Base-by-base conservation (phyloP, 2,797 vertebrate species). In the Coilia nasus region DNA sequence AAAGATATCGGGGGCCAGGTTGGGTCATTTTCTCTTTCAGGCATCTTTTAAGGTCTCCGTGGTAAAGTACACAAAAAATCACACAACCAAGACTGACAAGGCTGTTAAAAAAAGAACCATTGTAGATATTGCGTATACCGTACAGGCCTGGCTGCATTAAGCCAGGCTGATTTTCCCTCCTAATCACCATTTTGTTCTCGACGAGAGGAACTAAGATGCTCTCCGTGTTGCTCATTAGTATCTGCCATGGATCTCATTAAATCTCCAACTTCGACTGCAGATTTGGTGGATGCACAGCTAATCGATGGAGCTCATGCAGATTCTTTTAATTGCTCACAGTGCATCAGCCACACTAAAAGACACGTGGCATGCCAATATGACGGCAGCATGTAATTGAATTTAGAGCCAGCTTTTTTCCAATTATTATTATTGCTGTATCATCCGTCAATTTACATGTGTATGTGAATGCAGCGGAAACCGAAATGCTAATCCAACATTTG, bases 1-100 rank as follows among this genome's bases (percentile, higher is more conserved):
- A 89, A 89, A 90, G 90, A 91, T 85, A 57, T 88, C 86, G 87
- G 84, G 90, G 89, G 89, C 85, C 86, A 64, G 71, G 64, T 83
- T 50, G 56, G 84, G 67, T 82, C 83, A 87, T 89, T 83, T 31
- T 86, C 89, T 92, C 88, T 90, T 93, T 91, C 91, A 85, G 75
- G 21, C 67, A 50, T 84, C 81, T 81, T 86, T 82, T 78, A 83
- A n/a, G 54, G 35, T 4, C 5, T 5, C 23, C 9, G 28, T 19
- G n/a, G 14, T 35, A 10, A 9, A 17, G 57, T 54, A 17, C 15
- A 2, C 6, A 41, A 41, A 78, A 78, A 67, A 71, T 41, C 71
- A 78, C 7, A 19, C 71, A 19, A 78, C 17, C 31, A 35, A 19
- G 35, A 44, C 19, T 78, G 71, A 78, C 10, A 35, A 78, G 35